Conservation (phyloP, 2,113 vertebrate genomes). For the Nerophis ophidion region DNA sequence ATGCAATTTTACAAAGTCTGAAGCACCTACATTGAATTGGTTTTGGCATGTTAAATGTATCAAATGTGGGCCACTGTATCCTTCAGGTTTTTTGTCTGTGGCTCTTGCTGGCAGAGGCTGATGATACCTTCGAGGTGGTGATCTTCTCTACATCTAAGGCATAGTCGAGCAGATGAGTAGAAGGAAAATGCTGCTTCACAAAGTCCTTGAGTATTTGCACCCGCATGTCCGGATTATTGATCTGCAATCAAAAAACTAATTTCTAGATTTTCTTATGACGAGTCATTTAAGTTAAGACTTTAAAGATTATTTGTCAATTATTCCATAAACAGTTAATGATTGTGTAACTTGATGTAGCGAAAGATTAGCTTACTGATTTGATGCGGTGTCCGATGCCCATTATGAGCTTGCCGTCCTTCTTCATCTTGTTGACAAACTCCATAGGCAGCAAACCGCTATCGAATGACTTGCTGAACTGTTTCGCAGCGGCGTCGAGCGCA, state of each 20-base stretch:
- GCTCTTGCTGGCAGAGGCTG: not conserved
- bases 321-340: not conserved
- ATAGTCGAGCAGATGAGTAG: conserved; percentile 87
- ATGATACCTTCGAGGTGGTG: conserved; percentile 89
- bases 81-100: too few species aligned
- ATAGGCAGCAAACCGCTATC: conserved; percentile 95
- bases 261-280: not conserved
- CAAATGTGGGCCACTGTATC: too few species aligned
- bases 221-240: conserved; percentile 97
- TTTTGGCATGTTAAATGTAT: too few species aligned
- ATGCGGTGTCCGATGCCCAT: conserved; percentile 98
- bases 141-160: conserved; percentile 96
- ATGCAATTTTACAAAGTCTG: not conserved
- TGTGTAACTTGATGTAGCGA: too few species aligned
- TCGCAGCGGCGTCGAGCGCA: conserved; percentile 92
- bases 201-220: conserved; percentile 96
- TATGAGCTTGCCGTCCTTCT: conserved; percentile 96
- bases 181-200: conserved; percentile 88
- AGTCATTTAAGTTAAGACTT: not conserved
- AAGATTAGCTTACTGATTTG: conserved; percentile 79
- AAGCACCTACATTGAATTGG: not conserved
- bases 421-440: conserved; percentile 99
- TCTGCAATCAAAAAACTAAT: conserved; percentile 63
- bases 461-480: conserved; percentile 97
- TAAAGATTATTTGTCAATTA: too few species aligned